phyloP scores from a whole-genome alignment of 23 tunicate genomes.

The Halocynthia roretzi region DNA sequence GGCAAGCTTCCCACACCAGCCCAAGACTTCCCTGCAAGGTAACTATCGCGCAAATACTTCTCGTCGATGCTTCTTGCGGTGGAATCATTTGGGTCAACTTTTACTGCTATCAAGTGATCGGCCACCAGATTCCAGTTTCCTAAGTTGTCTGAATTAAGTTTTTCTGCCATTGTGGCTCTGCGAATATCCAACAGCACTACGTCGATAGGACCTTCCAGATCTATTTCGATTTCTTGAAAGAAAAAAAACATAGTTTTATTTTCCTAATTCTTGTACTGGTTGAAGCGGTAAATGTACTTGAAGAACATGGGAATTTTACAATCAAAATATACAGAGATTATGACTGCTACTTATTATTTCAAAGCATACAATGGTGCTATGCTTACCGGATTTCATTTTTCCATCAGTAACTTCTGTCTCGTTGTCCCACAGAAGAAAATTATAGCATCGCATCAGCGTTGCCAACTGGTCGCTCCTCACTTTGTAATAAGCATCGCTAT shows the following conservation, averaged over 20 bases:
- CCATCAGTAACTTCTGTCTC: neutral
- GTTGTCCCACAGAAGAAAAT: neutral
- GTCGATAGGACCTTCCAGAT: neutral
- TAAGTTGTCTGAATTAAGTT: neutral
- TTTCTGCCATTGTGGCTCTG: neutral
- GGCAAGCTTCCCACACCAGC: neutral
- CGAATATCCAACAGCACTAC: slow-evolving; percentile 4
- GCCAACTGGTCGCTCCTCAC: neutral
- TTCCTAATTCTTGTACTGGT: no score
- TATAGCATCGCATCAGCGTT: neutral
- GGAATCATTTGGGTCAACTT: neutral
- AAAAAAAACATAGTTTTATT: no score
- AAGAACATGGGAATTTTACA: no score
- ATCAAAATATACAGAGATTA: no score
- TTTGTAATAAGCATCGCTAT: no score
- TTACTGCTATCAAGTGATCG: slow-evolving; percentile 11
- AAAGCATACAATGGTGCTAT: neutral
- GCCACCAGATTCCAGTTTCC: neutral
- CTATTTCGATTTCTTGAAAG: neutral
- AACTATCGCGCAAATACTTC: neutral
- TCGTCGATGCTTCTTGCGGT: neutral
- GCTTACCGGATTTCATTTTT: neutral
- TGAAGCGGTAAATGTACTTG: no score
- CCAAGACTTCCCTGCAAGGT: neutral
- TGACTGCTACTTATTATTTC: no score